Base-by-base conservation (phyloP, 1,140 invertebrate genomes). In the Oedothorax gibbosus region DNA sequence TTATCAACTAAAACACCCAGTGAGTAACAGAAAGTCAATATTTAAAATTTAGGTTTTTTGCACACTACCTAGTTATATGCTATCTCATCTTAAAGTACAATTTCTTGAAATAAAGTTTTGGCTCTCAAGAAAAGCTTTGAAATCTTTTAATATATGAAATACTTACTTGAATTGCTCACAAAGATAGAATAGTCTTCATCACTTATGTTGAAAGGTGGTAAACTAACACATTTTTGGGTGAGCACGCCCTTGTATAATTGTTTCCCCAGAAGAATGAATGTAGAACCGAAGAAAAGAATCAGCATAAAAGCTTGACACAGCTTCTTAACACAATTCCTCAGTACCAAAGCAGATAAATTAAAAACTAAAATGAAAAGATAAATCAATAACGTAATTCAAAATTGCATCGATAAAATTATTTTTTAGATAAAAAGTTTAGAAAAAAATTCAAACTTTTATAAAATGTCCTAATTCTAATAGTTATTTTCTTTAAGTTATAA, bases 201-300 rank as follows among this genome's bases (percentile, higher is more conserved):
- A 66, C 21, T 56, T 68, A 85, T 77, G 35, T 85, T 85, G 4
- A 60, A 14, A 51, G 83, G 83, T 62, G 83, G 83, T 12, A 78
- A 60, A 8, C 51, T 54, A 14, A 78, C 83, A 78, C 83, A 85
- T 51, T 85, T 85, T 71, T 85, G 83, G 60, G 73, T 85, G 14
- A 85, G 49, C 15, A 85, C 73, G 56, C 83, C 83, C 53, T 85
- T 85, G 11, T 85, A 85, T n/a, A 85, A 35, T 53, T 85, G 83
- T 64, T 85, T 85, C 50, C 83, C 83, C 20, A 85, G 57, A 18
- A 85, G 62, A 64, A 85, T 85, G 50, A 85, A 85, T 3, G 75
- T 77, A 18, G 83, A 85, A 49, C 73, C 83, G 57, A 85, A 78
- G 71, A 85, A 85, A 18, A 85, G 53, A 69, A 85, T 85, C 15